Evolutionary conservation across 2,888 invertebrate species (phyloP).

Genomic region (Rotaria magnacalcarata): DNA sequence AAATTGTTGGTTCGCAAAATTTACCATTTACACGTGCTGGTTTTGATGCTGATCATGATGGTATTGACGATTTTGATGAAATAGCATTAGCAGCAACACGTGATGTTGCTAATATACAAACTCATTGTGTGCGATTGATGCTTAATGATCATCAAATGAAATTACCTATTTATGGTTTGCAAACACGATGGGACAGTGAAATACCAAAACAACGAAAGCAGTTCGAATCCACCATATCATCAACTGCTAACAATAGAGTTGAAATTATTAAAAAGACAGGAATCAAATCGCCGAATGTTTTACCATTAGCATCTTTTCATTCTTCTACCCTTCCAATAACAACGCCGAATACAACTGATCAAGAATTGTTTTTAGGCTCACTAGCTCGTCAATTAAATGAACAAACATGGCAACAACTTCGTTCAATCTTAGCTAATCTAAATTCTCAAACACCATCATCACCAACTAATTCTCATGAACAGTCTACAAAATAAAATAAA

Average conservation of each 20-base stretch:
- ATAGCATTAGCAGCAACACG: slow-evolving; percentile 10
- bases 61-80: slow-evolving; percentile 31
- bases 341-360: background rate
- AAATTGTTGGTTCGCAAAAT: slow-evolving; percentile 4
- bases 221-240: background rate
- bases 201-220: slow-evolving; percentile 3
- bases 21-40: slow-evolving; percentile 28
- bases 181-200: slow-evolving; percentile 31
- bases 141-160: slow-evolving; percentile 28
- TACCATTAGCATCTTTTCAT: background rate
- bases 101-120: slow-evolving; percentile 29
- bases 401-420: slow-evolving; percentile 18
- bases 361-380: background rate
- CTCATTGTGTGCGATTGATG: slow-evolving; percentile 11
- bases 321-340: background rate
- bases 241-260: background rate
- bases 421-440: background rate
- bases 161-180: slow-evolving; percentile 19
- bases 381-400: background rate
- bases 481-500: background rate
- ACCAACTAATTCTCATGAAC: background rate
- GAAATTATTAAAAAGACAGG: background rate
- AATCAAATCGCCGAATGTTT: background rate
- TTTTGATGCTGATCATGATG: slow-evolving; percentile 32
- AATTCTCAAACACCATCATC: background rate